These are phyloP conservation scores for Antheraea yamamai DNA, from an alignment of 2,888 invertebrate species.

Conservation along the genomic window DNA sequence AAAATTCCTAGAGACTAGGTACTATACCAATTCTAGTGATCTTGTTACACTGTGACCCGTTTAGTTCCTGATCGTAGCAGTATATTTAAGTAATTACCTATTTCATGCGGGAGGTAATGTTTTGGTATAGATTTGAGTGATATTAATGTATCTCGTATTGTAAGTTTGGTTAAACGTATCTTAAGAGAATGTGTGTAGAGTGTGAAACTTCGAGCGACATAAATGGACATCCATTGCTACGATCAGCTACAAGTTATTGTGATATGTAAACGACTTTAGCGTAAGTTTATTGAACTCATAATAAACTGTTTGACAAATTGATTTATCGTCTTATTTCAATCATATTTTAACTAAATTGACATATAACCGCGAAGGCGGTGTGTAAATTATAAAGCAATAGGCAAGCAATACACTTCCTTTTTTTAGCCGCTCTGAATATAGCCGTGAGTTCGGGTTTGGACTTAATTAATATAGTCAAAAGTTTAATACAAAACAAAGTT, in stretches of 20 bases:
- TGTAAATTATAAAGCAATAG: background rate
- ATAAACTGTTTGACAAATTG: conserved; percentile 59
- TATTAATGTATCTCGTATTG: conserved; percentile 1
- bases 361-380: background rate
- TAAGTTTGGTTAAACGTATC: background rate
- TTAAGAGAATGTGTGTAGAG: background rate
- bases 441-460: too few relatives aligned
- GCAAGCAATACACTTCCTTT: too few relatives aligned
- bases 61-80: conserved; percentile 50
- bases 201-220: conserved; percentile 38
- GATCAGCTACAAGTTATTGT: conserved; percentile 58
- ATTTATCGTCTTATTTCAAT: conserved; percentile 21
- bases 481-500: too few relatives aligned
- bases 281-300: conserved; percentile 55
- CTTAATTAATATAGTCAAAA: too few relatives aligned
- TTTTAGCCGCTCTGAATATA: too few relatives aligned
- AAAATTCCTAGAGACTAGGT: conserved; percentile 18
- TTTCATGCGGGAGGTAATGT: conserved; percentile 22
- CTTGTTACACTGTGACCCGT: conserved; percentile 44
- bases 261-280: conserved; percentile 56
- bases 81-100: conserved; percentile 18
- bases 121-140: background rate
- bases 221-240: conserved; percentile 46
- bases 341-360: background rate
- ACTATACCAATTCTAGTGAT: conserved; percentile 30